These are phyloP conservation scores for Mamestra brassicae DNA, from an alignment of 2,888 invertebrate species.

Conservation along the genomic window DNA sequence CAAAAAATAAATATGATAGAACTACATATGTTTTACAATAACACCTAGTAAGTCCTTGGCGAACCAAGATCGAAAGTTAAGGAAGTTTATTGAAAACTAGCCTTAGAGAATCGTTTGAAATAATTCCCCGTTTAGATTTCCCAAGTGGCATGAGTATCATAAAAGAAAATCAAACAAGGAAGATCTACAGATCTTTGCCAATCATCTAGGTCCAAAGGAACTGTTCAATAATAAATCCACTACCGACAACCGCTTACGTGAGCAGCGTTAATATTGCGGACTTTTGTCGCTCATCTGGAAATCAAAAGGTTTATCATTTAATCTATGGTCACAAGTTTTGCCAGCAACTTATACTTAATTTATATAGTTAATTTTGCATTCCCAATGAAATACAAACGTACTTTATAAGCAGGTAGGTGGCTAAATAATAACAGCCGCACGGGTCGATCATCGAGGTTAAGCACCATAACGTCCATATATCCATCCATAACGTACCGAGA, in stretches of 20 bases:
- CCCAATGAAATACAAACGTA: too few relatives aligned
- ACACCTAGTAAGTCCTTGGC: neutral
- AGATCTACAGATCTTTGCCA: constrained; percentile 7
- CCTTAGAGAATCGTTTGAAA: neutral
- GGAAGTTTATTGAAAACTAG: neutral
- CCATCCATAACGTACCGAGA: too few relatives aligned
- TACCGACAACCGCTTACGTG: constrained; percentile 10
- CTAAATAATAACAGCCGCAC: too few relatives aligned
- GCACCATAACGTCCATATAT: too few relatives aligned
- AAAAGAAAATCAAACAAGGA: constrained; percentile 23
- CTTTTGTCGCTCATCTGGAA: constrained; percentile 18
- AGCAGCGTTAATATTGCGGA: neutral
- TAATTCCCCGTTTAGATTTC: constrained; percentile 9
- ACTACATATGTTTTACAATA: neutral
- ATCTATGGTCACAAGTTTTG: neutral
- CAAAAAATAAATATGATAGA: too few relatives aligned
- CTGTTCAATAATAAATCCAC: constrained; percentile 1
- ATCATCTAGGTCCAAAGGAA: constrained; percentile 1
- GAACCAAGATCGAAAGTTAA: neutral
- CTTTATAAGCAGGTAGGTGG: too few relatives aligned
- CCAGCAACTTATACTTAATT: too few relatives aligned
- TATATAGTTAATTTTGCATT: too few relatives aligned
- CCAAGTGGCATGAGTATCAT: neutral
- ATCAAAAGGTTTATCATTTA: constrained; percentile 9
- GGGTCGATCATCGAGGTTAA: too few relatives aligned